A percentile compares a stretch with the other conserved stretches of the same genome.
These are phyloP conservation scores for Isotomurus palustris DNA, from an alignment of 2,888 invertebrate genomes.

Conservation along the genomic window DNA sequence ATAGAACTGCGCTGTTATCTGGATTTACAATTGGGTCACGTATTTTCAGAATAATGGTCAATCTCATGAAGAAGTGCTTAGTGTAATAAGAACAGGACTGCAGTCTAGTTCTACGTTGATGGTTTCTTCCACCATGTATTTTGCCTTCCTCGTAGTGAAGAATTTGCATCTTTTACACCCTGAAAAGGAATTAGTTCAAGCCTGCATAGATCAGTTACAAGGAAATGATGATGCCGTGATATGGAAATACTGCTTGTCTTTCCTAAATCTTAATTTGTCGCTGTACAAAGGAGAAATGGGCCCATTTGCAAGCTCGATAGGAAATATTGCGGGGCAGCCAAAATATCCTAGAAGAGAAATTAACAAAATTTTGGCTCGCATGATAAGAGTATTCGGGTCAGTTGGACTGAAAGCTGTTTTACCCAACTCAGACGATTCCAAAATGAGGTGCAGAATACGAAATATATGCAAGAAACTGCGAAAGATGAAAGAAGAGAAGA, in stretches of 20 bases:
- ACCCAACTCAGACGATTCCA: conserved; percentile 35
- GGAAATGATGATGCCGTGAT: conserved; percentile 19
- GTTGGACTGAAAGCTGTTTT: conserved; percentile 42
- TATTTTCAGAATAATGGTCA: conserved; percentile 20
- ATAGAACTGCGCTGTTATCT: background rate
- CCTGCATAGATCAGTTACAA: conserved; percentile 14
- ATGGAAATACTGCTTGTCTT: conserved; percentile 34
- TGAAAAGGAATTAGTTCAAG: conserved; percentile 15
- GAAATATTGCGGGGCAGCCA: conserved; percentile 25
- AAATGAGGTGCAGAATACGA: conserved; percentile 38
- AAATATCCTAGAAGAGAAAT: conserved; percentile 39
- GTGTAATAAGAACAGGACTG: conserved; percentile 32
- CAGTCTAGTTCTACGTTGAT: conserved; percentile 33
- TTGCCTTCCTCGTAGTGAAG: conserved; percentile 24
- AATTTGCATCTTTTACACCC: conserved; percentile 28
- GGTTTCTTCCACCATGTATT: conserved; percentile 36
- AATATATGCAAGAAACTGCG: conserved; percentile 42
- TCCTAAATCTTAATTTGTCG: conserved; percentile 38
- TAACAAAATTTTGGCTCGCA: conserved; percentile 38
- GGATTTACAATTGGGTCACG: background rate
- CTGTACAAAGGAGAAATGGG: conserved; percentile 40
- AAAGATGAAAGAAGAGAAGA: conserved; percentile 33
- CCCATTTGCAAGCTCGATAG: conserved; percentile 32
- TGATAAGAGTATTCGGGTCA: conserved; percentile 44
- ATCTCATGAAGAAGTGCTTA: conserved; percentile 15